Evolutionary conservation across 2,113 vertebrate species (phyloP), one percentile per base, ranked within the genome.

Genomic region (Coregonus clupeaformis): DNA sequence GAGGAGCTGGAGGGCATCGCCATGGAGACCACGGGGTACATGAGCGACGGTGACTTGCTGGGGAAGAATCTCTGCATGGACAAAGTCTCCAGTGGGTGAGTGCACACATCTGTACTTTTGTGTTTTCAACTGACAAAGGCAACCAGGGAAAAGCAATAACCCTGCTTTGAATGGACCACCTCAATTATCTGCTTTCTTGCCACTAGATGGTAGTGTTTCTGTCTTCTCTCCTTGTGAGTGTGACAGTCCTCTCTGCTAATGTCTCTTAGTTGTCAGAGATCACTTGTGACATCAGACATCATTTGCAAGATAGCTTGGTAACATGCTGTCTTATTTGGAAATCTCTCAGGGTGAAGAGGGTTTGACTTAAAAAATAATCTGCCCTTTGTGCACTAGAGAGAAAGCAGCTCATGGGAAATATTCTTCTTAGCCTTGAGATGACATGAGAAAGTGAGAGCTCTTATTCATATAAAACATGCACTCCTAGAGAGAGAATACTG

Each of bases 41-140:
- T 95, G 94, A 96, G 95, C 0, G 95, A 96, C 0, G 95, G 95
- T 0, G 95, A 96, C 0, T 89, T 96, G 55, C 90, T 96, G 79
- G 91, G 94, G 76, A 96, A 95, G 89, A 94, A 93, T 68, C 87
- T 94, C 69, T 82, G 92, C 30, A 82, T 91, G 0, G 94, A 97
- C 1, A 93, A 94, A 47, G 84, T 95, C 77, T 92, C 94, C 0
- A 95, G 94, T 0, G 95, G 95, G 95, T 96, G 66, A 92, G 95
- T 82, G 47, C 55, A 96, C 90, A 95, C 95, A 42, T 42, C 36
- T 42, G 36, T 42, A 12, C 36, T 42, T 42, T 42, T 42, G 11
- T 42, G 36, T 42, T 11, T 42, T 42, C 9, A 11, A 42, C 36
- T 12, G 36, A 1, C 36, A 7, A 42, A 42, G 9, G 9, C 36